A percentile compares a stretch with the other conserved stretches of the same genome.
phyloP scores from a whole-genome alignment of 1,140 invertebrate species.

The Rhysida immarginata region DNA sequence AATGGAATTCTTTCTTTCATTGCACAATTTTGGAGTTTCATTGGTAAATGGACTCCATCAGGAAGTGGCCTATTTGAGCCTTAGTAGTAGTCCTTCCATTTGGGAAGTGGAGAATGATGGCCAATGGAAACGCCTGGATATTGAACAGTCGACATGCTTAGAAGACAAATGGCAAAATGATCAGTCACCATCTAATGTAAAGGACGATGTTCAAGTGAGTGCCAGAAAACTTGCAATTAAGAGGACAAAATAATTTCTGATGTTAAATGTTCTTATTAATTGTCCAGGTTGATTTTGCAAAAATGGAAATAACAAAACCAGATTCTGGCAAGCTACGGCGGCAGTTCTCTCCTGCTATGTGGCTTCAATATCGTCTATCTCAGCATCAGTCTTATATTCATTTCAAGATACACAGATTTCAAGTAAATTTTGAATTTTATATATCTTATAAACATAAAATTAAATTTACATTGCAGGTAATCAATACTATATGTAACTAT shows the following conservation, averaged over 20 bases:
- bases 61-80: conserved; percentile 48
- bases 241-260: background rate
- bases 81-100: conserved; percentile 48
- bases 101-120: conserved; percentile 68
- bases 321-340: conserved; percentile 62
- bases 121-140: conserved; percentile 56
- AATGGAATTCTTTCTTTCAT: conserved; percentile 49
- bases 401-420: conserved; percentile 47
- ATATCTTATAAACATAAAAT: too few relatives aligned
- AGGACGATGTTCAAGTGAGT: conserved; percentile 42
- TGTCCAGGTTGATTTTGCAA: conserved; percentile 25
- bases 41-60: conserved; percentile 30
- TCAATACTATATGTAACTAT: too few relatives aligned
- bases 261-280: too few relatives aligned
- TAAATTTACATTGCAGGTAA: too few relatives aligned
- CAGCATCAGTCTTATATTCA: conserved; percentile 47
- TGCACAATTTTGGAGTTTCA: conserved; percentile 53
- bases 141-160: conserved; percentile 60
- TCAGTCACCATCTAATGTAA: conserved; percentile 50
- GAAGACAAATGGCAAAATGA: conserved; percentile 59
- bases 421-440: conserved; percentile 34
- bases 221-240: too few relatives aligned
- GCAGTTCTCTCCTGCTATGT: conserved; percentile 55
- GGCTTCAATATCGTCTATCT: conserved; percentile 54
- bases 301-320: conserved; percentile 76